Evolutionary conservation across 2,888 invertebrate genomes (phyloP).

Genomic region (Ferrisia virgata): DNA sequence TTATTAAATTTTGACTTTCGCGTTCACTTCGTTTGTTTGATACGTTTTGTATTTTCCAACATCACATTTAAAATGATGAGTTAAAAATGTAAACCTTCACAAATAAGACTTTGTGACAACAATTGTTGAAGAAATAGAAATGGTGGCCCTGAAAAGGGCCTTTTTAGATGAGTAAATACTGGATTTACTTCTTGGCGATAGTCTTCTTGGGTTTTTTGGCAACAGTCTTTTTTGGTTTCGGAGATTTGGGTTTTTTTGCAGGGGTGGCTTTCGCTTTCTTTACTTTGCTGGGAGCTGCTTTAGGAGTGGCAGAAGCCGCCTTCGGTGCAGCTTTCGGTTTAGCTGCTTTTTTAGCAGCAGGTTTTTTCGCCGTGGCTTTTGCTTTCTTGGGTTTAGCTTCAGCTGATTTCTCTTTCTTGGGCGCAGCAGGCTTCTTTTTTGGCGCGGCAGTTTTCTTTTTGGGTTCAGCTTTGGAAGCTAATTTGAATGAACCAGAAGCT

Average conservation of each 20-base stretch:
- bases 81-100: background rate
- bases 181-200: conserved; percentile 51
- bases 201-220: conserved; percentile 45
- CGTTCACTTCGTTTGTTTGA: too few relatives aligned
- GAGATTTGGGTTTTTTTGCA: conserved; percentile 54
- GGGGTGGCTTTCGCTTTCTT: conserved; percentile 50
- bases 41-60: too few relatives aligned
- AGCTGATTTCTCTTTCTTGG: background rate
- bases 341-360: conserved; percentile 47
- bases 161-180: conserved; percentile 39
- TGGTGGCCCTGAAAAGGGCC: conserved; percentile 49
- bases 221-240: conserved; percentile 53
- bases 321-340: conserved; percentile 46
- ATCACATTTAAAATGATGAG: too few relatives aligned
- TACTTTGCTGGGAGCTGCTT: conserved; percentile 49
- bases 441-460: background rate
- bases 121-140: conserved; percentile 23
- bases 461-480: background rate
- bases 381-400: conserved; percentile 47
- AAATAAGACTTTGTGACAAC: conserved; percentile 21
- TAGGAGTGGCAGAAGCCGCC: conserved; percentile 47
- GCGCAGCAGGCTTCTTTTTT: background rate
- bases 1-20: too few relatives aligned
- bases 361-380: conserved; percentile 39
- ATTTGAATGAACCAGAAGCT: conserved; percentile 32